Evolutionary conservation across 2,113 vertebrate genomes (phyloP), one percentile per base, ranked within the genome.

Genomic region (Neodontobutis hainanensis): DNA sequence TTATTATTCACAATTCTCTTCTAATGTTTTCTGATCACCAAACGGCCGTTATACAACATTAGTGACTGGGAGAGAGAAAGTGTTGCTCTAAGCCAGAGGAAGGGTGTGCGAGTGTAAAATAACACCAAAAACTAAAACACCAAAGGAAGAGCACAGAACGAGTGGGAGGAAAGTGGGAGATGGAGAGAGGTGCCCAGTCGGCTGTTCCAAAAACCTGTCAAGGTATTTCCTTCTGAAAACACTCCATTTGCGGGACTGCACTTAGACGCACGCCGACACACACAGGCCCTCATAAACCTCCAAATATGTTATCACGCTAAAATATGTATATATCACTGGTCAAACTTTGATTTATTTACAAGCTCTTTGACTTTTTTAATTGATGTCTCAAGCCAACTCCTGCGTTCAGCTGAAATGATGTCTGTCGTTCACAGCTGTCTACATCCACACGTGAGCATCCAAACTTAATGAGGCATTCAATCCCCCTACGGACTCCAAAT

Each of bases 221-320:
- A 90, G 81, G 84, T 87, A 90, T 87, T 90, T 91, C 89, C 89
- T 89, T 91, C 59, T 86, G 74, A 61, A 90, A 91, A 91, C 84
- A 91, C 61, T 49, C 63, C 58, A 69, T 72, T 59, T 83, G 77
- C 70, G 85, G 69, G 70, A 67, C 75, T 70, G 47, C 53, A 61
- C 52, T 50, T 50, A 42, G 65, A 65, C 75, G 61, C 43, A 35
- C 47, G 64, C 45, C 51, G 19, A 64, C 52, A 51, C 61, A 45
- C 40, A 52, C 45, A n/a, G 14, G 16, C 27, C 16, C 46, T 40
- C 55, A 51, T 38, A 55, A 50, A 69, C 65, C 38, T 8, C 34
- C 7, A 63, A 50, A 59, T 15, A 46, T 56, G 56, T 55, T 63
- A n/a, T 36, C 27, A 66, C 47, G 60, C 6, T 50, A 47, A 65